Percentiles rank a stretch among this genome's conserved stretches.
Evolutionary conservation across 2,888 invertebrate species (phyloP).

Genomic region (Heliconius hortense): DNA sequence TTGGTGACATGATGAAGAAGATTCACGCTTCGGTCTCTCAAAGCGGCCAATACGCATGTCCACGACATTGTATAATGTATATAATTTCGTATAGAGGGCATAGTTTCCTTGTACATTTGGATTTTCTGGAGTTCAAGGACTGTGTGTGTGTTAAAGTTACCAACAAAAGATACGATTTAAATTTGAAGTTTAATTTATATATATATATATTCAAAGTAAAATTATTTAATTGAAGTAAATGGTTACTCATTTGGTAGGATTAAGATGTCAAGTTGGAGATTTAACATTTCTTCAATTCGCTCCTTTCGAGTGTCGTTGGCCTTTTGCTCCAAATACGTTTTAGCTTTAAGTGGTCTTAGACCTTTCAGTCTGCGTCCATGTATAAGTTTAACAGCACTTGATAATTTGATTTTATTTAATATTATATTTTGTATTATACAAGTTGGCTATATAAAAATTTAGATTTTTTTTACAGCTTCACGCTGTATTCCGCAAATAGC

Average conservation of each 20-base stretch:
- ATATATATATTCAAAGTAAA: background rate
- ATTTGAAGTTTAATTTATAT: background rate
- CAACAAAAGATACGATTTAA: conserved; percentile 28
- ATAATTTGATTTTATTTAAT: background rate
- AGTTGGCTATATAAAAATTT: background rate
- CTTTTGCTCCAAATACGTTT: conserved; percentile 29
- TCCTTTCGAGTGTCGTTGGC: conserved; percentile 30
- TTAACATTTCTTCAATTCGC: conserved; percentile 19
- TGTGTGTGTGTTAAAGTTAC: conserved; percentile 72
- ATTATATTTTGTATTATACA: background rate
- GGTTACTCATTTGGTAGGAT: conserved; percentile 6
- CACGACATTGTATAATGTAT: conserved; percentile 72
- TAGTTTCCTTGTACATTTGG: conserved; percentile 78
- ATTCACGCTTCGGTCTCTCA: conserved; percentile 75
- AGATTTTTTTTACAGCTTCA: too few species aligned
- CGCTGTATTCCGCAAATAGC: too few species aligned
- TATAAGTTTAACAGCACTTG: conserved; percentile 1
- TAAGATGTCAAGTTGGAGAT: conserved; percentile 18
- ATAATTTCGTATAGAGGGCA: conserved; percentile 71
- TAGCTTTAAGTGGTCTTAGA: conserved; percentile 20
- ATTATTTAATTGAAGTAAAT: conserved; percentile 9
- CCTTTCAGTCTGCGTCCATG: conserved; percentile 7
- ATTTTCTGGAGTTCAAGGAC: conserved; percentile 80
- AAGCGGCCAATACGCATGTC: conserved; percentile 81
- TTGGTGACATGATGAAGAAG: conserved; percentile 65